These are phyloP conservation scores for Azemiops feae DNA, from an alignment of 2,113 vertebrate species.

Conservation along the genomic window DNA sequence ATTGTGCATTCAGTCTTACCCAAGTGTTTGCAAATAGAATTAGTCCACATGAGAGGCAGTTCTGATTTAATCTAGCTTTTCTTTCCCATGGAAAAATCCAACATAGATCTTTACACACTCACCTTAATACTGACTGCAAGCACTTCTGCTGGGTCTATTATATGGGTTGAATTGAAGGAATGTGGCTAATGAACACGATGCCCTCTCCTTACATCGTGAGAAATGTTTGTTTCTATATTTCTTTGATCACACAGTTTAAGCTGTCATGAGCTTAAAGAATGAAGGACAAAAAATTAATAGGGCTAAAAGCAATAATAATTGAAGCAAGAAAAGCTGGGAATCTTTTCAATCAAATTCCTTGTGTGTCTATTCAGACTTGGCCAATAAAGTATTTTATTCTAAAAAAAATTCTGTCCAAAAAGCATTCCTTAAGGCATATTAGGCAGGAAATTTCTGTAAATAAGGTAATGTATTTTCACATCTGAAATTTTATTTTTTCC, in stretches of 20 bases:
- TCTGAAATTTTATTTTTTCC: slow-evolving; percentile 7
- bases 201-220: background rate
- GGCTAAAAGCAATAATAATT: background rate
- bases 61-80: background rate
- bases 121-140: background rate
- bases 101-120: background rate
- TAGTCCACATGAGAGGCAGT: background rate
- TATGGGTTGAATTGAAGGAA: background rate
- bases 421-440: background rate
- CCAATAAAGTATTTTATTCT: background rate
- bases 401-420: background rate
- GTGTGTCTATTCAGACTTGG: too few species aligned
- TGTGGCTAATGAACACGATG: background rate
- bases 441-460: background rate
- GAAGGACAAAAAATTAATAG: background rate
- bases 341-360: background rate
- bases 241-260: background rate
- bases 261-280: background rate
- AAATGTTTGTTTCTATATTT: too few species aligned
- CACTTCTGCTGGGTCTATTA: background rate
- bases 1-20: background rate
- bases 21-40: background rate
- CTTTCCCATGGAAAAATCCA: background rate
- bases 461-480: background rate
- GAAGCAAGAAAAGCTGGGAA: background rate